Conservation (phyloP, 2,113 vertebrate genomes). For the Menidia beryllina region DNA sequence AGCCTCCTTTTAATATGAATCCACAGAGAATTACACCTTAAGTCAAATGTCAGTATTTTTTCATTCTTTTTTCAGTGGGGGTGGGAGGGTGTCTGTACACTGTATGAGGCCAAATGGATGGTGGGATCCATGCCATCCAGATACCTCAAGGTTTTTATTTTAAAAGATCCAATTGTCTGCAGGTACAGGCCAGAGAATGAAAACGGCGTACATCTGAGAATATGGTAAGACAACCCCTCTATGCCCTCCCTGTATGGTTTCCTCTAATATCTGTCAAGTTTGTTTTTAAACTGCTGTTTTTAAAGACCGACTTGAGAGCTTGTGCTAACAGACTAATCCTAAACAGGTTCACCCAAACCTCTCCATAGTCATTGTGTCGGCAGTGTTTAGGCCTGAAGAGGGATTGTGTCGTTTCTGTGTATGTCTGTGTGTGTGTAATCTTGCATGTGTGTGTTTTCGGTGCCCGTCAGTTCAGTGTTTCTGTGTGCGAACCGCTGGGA, state of each 20-base stretch:
- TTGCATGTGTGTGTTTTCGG: conserved; percentile 22
- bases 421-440: conserved; percentile 34
- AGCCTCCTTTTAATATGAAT: conserved; percentile 60
- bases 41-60: conserved; percentile 55
- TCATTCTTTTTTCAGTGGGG: neutral
- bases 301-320: conserved; percentile 63
- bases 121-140: conserved; percentile 39
- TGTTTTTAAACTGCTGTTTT: conserved; percentile 59
- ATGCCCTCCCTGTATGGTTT: conserved; percentile 67
- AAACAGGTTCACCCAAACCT: conserved; percentile 78
- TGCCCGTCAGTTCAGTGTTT: conserved; percentile 11
- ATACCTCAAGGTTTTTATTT: conserved; percentile 60
- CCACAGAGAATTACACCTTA: conserved; percentile 65
- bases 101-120: conserved; percentile 47
- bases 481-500: conserved; percentile 30
- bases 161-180: conserved; percentile 96
- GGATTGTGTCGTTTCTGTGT: conserved; percentile 57
- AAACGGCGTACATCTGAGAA: conserved; percentile 99
- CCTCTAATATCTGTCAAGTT: conserved; percentile 60
- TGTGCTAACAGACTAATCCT: conserved; percentile 83
- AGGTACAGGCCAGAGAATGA: conserved; percentile 99
- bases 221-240: conserved; percentile 92
- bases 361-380: conserved; percentile 74
- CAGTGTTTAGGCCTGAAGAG: conserved; percentile 61
- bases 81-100: conserved; percentile 37